Conservation (phyloP, 1,140 invertebrate genomes). For the Carposina sasakii region DNA sequence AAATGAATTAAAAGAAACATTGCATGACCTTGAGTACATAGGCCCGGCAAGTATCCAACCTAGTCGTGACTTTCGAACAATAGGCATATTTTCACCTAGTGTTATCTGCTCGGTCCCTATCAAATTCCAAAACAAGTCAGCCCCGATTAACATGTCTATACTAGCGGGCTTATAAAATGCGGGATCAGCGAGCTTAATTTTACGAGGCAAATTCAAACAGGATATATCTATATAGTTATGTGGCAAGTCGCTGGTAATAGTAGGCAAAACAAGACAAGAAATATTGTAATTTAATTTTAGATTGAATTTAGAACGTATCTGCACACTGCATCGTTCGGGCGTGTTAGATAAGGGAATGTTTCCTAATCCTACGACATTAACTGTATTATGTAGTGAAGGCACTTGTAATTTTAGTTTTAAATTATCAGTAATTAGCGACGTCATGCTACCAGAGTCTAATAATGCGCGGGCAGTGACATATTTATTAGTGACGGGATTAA, state of each 20-base stretch:
- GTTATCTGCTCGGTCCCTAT: neutral
- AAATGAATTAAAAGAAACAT: no score
- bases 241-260: slow-evolving; percentile 1
- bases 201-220: neutral
- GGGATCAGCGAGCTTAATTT: neutral
- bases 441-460: neutral
- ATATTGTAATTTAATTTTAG: no score
- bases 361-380: slow-evolving; percentile 1
- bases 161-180: neutral
- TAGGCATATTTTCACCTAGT: neutral
- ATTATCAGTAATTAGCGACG: neutral
- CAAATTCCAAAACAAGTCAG: slow-evolving; percentile 3
- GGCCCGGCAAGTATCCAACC: slow-evolving; percentile 2
- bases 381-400: neutral
- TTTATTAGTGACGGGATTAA: slow-evolving; percentile 5
- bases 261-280: no score
- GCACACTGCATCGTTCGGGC: neutral
- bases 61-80: neutral
- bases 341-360: neutral
- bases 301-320: slow-evolving; percentile 1
- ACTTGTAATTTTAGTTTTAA: slow-evolving; percentile 2
- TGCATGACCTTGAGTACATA: no score
- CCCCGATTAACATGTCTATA: slow-evolving; percentile 2
- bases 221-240: neutral
- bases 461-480: neutral